Base-by-base conservation (phyloP, 2,888 invertebrate genomes). In the Stenchaetothrips biformis region DNA sequence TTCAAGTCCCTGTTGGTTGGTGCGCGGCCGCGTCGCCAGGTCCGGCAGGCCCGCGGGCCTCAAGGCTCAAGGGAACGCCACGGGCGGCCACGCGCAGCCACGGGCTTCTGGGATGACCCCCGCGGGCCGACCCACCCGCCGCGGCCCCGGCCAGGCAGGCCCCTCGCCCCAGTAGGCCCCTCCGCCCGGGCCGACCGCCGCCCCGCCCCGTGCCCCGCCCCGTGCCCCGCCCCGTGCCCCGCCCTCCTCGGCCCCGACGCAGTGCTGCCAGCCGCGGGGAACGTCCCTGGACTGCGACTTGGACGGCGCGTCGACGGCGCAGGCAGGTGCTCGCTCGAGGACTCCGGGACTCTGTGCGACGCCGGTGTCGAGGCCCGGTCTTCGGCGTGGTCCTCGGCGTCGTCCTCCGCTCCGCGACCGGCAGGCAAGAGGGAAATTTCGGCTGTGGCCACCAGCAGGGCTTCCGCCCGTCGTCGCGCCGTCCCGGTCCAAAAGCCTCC, bases 181-280 rank as follows among this genome's bases (percentile, higher is more conserved):
- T 74, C 37, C 8, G 8, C 67, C 21, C 53, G 53, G 53, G 53
- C 53, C 16, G 4, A 13, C 18, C 53, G 53, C 25, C 67, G 67
- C 67, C 67, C 67, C 67, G 67, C 25, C 67, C 8, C 67, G 37
- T 37, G 67, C 53, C 53, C 53, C 53, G 67, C 67, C 67, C 67
- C 67, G 67, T 21, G 21, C 13, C 21, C 67, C 21, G 67, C 9
- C 67, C 21, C 67, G 67, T 25, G 67, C 67, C 67, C 25, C 67
- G 67, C 25, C 67, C 67, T 74, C 67, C 67, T 25, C 67, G 67
- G 18, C 53, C 53, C 53, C 13, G 16, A 8, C 16, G 11, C 67
- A 74, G 67, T n/a, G 25, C 25, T 74, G 25, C 67, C 67, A 74
- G 67, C 67, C 11, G 9, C 21, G 67, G 21, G 67, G 25, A 74